These are phyloP conservation scores for Carlito syrichta DNA, from an alignment of 2,113 vertebrate species.

Conservation along the genomic window DNA sequence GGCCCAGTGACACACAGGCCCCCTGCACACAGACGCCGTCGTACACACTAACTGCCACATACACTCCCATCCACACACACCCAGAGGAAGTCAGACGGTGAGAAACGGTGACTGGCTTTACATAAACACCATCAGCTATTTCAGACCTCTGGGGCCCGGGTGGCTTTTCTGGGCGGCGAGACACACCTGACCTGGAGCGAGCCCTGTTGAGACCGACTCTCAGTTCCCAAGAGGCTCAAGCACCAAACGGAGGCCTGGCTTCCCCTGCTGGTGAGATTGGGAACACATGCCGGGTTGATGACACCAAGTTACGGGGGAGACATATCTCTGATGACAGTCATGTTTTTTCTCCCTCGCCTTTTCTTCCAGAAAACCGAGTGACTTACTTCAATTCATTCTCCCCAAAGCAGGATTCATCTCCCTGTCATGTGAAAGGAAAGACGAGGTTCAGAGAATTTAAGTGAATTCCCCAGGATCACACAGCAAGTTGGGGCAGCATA, in stretches of 20 bases:
- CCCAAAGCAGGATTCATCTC: not conserved
- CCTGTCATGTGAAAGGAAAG: not conserved
- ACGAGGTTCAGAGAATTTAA: not conserved
- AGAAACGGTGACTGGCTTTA: slow-evolving; percentile 5
- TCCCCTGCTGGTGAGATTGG: slow-evolving; percentile 39
- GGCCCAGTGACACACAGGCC: not conserved
- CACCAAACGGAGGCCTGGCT: not conserved
- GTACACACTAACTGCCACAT: not conserved
- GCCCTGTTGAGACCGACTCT: not conserved
- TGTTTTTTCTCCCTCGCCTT: not conserved
- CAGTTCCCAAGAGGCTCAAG: not conserved
- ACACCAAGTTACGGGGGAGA: not conserved
- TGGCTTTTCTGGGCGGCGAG: not conserved
- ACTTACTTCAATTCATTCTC: not conserved
- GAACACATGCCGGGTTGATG: not conserved
- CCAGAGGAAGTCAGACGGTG: not conserved
- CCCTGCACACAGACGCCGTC: too few species aligned
- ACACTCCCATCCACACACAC: not conserved
- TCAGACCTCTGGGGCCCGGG: not conserved
- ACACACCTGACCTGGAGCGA: not conserved
- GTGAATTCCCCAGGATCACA: not conserved
- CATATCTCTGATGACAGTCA: not conserved
- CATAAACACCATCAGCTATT: slow-evolving; percentile 28
- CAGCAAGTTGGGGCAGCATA: not conserved
- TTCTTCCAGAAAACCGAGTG: not conserved